Evolutionary conservation across 2,888 invertebrate genomes (phyloP).

Genomic region (Agrochola lota): DNA sequence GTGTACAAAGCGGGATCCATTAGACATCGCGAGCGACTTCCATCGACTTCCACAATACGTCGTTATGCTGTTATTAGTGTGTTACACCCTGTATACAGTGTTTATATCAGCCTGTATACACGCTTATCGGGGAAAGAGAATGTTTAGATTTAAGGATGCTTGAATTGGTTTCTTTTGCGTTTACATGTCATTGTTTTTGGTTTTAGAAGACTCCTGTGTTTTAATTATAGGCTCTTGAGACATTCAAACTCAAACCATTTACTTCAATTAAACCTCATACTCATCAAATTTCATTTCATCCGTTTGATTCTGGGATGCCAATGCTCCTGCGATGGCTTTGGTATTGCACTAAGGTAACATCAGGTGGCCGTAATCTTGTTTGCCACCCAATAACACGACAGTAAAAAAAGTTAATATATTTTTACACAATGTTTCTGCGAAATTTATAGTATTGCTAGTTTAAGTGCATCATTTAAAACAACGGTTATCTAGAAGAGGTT

Average conservation of each 20-base stretch:
- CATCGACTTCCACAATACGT: slow-evolving; percentile 61
- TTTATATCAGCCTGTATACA: slow-evolving; percentile 26
- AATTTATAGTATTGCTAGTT: no score
- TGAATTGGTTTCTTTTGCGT: slow-evolving; percentile 1
- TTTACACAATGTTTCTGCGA: no score
- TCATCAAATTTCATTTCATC: no score
- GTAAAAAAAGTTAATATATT: no score
- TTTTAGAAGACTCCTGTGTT: background rate
- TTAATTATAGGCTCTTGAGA: no score
- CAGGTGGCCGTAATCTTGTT: no score
- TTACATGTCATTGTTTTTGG: background rate
- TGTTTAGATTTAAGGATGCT: background rate
- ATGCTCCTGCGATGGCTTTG: background rate
- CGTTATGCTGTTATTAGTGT: slow-evolving; percentile 62
- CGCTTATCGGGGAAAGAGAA: slow-evolving; percentile 7
- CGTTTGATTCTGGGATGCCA: background rate
- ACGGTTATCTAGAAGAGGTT: no score
- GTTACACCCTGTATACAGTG: slow-evolving; percentile 45
- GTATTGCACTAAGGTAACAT: background rate
- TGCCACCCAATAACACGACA: no score
- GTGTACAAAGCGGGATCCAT: slow-evolving; percentile 69
- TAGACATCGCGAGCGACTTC: slow-evolving; percentile 58
- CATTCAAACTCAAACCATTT: no score
- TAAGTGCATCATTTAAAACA: no score
- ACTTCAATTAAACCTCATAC: no score